Percentiles rank a stretch among this genome's conserved stretches.
These are phyloP conservation scores for Gallinago undulata DNA, from an alignment of 2,113 vertebrate species.

Conservation along the genomic window DNA sequence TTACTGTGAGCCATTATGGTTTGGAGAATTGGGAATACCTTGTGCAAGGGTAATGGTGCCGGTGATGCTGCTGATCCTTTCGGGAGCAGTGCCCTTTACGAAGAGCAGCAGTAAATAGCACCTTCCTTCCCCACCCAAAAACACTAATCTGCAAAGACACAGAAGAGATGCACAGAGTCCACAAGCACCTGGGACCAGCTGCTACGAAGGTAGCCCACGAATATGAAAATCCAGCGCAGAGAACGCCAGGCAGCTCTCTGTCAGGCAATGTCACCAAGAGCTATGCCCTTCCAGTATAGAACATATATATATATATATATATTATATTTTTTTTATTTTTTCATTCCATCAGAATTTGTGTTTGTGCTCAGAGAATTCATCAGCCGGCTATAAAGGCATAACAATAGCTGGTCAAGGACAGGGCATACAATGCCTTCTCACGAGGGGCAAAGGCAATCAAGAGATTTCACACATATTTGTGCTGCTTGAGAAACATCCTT, in stretches of 20 bases:
- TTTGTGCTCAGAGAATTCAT: slow-evolving; percentile 28
- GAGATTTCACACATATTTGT: slow-evolving; percentile 73
- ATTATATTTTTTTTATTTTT: background rate
- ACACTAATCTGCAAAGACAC: background rate
- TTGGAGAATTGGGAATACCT: background rate
- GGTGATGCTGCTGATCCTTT: background rate
- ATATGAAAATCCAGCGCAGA: background rate
- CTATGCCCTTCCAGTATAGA: background rate
- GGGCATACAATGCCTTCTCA: slow-evolving; percentile 51
- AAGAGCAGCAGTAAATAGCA: background rate
- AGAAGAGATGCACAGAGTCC: background rate
- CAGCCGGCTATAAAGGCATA: slow-evolving; percentile 40
- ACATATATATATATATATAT: background rate
- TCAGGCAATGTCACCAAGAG: background rate
- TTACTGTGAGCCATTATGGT: background rate
- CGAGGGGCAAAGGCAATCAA: slow-evolving; percentile 66
- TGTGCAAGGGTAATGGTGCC: background rate
- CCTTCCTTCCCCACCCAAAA: background rate
- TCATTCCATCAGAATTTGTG: background rate
- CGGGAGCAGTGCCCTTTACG: background rate
- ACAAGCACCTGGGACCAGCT: background rate
- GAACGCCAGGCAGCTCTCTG: background rate
- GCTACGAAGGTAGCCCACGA: background rate
- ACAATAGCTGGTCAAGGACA: slow-evolving; percentile 68
- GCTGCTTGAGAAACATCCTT: slow-evolving; percentile 70